phyloP scores from a whole-genome alignment of 1,140 invertebrate species.

The Oscheius sp. region DNA sequence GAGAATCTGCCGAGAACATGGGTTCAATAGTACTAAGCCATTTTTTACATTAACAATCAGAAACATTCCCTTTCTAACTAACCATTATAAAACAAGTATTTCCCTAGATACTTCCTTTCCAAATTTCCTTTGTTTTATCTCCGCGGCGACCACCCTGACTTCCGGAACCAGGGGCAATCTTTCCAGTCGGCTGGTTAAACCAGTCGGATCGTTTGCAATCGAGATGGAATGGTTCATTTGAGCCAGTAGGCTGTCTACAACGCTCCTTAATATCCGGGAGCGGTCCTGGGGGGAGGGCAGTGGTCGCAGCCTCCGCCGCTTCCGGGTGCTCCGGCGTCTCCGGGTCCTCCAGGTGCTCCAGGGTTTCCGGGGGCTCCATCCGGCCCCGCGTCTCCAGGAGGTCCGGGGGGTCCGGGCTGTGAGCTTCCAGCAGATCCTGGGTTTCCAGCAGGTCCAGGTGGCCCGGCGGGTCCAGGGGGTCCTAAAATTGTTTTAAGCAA shows the following conservation, averaged over 20 bases:
- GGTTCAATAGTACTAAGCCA: too few relatives aligned
- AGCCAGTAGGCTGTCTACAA: background rate
- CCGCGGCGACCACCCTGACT: too few relatives aligned
- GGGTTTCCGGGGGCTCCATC: slow-evolving; percentile 32
- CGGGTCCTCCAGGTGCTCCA: slow-evolving; percentile 32
- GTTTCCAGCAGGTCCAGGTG: slow-evolving; percentile 33
- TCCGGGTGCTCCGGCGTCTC: slow-evolving; percentile 33
- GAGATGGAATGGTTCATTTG: background rate
- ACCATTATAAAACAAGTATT: too few relatives aligned
- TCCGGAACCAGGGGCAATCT: too few relatives aligned
- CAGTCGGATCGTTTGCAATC: too few relatives aligned
- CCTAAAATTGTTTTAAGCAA: slow-evolving; percentile 6
- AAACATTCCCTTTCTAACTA: too few relatives aligned
- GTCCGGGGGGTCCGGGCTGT: slow-evolving; percentile 38
- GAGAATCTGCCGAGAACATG: too few relatives aligned
- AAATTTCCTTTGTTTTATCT: background rate
- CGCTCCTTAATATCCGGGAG: slow-evolving; percentile 7
- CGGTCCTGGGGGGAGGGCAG: slow-evolving; percentile 11
- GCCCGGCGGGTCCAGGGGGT: slow-evolving; percentile 37
- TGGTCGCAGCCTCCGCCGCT: slow-evolving; percentile 7
- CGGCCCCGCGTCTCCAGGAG: slow-evolving; percentile 38
- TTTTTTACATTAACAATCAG: too few relatives aligned
- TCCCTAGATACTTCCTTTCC: background rate
- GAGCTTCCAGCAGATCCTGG: slow-evolving; percentile 28
- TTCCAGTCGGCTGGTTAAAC: too few relatives aligned